Percentiles rank a stretch among this genome's conserved stretches.
Evolutionary conservation across 2,797 vertebrate genomes (phyloP).

Genomic region (Rallus crepitans): DNA sequence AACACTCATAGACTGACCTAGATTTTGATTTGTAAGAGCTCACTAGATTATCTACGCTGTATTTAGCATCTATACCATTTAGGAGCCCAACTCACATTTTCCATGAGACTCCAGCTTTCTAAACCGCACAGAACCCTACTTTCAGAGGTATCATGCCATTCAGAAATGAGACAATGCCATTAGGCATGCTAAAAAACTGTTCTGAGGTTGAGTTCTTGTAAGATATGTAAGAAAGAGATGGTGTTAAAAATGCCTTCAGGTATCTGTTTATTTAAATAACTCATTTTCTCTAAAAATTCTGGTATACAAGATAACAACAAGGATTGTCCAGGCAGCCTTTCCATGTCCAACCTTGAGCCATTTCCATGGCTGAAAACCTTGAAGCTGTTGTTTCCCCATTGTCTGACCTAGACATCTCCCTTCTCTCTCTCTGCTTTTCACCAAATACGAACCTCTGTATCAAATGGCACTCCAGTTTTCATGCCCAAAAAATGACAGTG

Average conservation of each 20-base stretch:
- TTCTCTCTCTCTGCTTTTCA: background rate
- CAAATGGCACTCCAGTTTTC: background rate
- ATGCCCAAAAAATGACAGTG: background rate
- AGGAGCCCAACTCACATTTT: background rate
- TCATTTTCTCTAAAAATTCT: background rate
- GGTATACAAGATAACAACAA: background rate
- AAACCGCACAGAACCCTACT: background rate
- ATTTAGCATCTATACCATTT: background rate
- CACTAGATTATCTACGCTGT: background rate
- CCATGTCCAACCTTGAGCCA: background rate
- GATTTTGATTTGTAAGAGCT: background rate
- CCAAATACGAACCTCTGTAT: background rate
- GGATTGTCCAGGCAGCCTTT: background rate
- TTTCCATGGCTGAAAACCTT: background rate
- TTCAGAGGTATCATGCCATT: fast-evolving
- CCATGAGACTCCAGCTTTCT: background rate
- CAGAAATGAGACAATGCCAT: background rate
- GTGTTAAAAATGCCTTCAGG: background rate
- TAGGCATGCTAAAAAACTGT: background rate
- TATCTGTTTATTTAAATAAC: background rate
- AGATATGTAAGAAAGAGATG: background rate
- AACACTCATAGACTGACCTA: background rate
- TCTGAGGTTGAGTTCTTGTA: background rate
- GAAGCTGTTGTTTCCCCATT: background rate
- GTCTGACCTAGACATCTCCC: background rate